phyloP scores from a whole-genome alignment of 2,113 vertebrate species.

The Saguinus midas region DNA sequence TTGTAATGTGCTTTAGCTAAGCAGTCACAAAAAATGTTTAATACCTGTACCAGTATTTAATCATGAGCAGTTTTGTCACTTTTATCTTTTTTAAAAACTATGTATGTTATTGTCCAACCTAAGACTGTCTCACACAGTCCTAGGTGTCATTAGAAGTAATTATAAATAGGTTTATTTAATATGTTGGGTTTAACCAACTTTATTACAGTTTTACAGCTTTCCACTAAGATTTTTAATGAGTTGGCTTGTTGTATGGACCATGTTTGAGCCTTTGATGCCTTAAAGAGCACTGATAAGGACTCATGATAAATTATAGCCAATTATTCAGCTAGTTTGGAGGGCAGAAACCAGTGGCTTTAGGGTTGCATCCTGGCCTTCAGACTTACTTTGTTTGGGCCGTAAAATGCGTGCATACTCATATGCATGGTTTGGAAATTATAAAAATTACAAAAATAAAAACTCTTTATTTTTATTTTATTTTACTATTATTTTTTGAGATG shows the following conservation, averaged over 20 bases:
- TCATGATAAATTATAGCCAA: neutral
- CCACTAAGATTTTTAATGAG: slow-evolving; percentile 15
- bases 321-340: neutral
- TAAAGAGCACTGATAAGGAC: slow-evolving; percentile 46
- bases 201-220: neutral
- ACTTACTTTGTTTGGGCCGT: neutral
- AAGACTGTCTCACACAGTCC: neutral
- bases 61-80: slow-evolving; percentile 32
- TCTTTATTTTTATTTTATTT: neutral
- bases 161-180: slow-evolving; percentile 31
- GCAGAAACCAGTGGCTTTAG: neutral
- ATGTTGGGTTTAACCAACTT: slow-evolving; percentile 1
- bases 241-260: neutral
- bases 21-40: slow-evolving; percentile 15
- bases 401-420: neutral
- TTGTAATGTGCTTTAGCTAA: neutral
- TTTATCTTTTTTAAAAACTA: neutral
- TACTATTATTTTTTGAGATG: too few species aligned
- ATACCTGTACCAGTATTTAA: neutral
- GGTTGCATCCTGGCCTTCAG: neutral
- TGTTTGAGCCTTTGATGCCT: neutral
- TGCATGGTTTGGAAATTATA: slow-evolving; percentile 12
- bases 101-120: neutral
- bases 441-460: neutral
- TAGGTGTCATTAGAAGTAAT: neutral